phyloP scores from a whole-genome alignment of 35 echinoderm and acorn worm species.

The Ophioderma brevispina region DNA sequence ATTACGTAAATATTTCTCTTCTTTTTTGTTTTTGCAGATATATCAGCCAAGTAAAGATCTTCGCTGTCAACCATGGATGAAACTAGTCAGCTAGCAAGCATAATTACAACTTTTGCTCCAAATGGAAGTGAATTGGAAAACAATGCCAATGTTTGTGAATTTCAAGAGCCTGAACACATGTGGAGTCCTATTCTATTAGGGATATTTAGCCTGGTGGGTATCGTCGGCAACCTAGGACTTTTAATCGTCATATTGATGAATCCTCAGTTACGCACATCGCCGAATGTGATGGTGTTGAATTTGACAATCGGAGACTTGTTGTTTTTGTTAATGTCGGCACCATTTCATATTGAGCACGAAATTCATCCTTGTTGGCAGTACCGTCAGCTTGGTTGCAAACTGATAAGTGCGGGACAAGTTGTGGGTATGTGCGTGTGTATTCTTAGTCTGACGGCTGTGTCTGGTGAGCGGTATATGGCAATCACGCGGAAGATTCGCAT shows the following conservation, averaged over 20 bases:
- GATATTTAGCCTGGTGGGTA: slow-evolving; percentile 35
- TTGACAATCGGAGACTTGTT: slow-evolving; percentile 65
- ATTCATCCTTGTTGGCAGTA: slow-evolving; percentile 59
- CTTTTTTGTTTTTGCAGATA: too few relatives aligned
- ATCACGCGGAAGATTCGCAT: slow-evolving; percentile 37
- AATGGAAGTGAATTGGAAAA: too few relatives aligned
- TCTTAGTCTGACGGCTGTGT: slow-evolving; percentile 53
- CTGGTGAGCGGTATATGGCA: slow-evolving; percentile 65
- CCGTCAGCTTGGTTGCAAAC: slow-evolving; percentile 49
- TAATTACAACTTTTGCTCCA: too few relatives aligned
- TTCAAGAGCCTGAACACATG: not conserved
- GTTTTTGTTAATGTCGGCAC: slow-evolving; percentile 61
- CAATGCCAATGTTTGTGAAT: not conserved
- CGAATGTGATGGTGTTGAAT: slow-evolving; percentile 73
- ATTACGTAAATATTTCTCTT: too few relatives aligned
- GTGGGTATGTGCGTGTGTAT: slow-evolving; percentile 73
- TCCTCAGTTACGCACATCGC: slow-evolving; percentile 59
- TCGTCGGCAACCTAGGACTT: slow-evolving; percentile 63
- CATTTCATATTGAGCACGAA: slow-evolving; percentile 62
- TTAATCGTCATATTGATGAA: slow-evolving; percentile 56
- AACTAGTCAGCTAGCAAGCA: too few relatives aligned
- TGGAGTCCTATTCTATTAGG: not conserved
- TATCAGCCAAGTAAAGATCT: too few relatives aligned
- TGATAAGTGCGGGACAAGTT: slow-evolving; percentile 53
- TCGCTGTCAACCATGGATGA: too few relatives aligned